Base-by-base conservation (phyloP, 92 coral and sea anemone genomes). In the Palythoa grandis region DNA sequence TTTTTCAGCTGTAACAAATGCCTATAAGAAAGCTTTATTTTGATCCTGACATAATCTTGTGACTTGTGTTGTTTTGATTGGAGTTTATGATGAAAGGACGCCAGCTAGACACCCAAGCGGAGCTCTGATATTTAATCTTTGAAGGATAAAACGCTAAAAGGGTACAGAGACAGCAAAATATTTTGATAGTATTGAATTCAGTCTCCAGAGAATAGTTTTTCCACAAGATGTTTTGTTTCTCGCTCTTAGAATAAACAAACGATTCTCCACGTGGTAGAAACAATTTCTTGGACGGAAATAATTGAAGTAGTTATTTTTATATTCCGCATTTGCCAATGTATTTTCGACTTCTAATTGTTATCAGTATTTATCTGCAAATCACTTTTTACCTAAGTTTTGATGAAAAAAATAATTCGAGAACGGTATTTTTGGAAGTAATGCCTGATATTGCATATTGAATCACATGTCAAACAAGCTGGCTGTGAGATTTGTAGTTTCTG, bases 141-240 rank as follows among this genome's bases (percentile, higher is more conserved):
- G 47, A 43, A 3, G 14, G 40, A 22, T 37, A 12, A 29, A 69
- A 22, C 0, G 15, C 72, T 37, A 69, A 37, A 69, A 69, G 74
- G 74, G 74, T 12, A 22, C 15, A 15, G 3, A 16, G 74, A 9
- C 39, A 11, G 19, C 15, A 12, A 29, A 67, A 69, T 69, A 11
- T 69, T 69, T 69, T 25, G 43, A 69, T 25, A 25, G 74, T 69
- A 69, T 69, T 25, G 72, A 69, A 69, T 69, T 25, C 47, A 10
- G 43, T 23, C 74, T 11, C 24, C 43, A 11, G 74, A 69, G 17
- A 69, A 69, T 0, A 22, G 19, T 12, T 24, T 37, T 69, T 1
- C 20, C 19, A 11, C 20, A 58, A 58, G 65, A 58, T 19, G 65
- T 58, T 58, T 58, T 29, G 47, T 29, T 24, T 11, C 19, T 69